These are phyloP conservation scores for Petrophora chlorosata DNA, from an alignment of 2,888 invertebrate genomes.

Conservation along the genomic window DNA sequence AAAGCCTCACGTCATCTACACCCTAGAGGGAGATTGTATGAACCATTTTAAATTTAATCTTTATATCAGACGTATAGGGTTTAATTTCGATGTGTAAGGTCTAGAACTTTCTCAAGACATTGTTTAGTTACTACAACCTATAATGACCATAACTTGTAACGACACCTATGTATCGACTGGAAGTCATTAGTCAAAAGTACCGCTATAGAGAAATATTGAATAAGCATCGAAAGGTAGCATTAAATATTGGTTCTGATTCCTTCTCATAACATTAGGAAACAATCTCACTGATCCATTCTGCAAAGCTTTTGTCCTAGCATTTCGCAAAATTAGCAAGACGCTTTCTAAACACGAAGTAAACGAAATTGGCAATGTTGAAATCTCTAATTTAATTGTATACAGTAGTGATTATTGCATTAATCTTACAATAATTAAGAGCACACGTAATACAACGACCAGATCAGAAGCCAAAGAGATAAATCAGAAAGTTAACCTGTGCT, in stretches of 20 bases:
- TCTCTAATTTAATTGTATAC: too few species aligned
- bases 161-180: slow-evolving; percentile 37
- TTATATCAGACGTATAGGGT: slow-evolving; percentile 10
- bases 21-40: slow-evolving; percentile 32
- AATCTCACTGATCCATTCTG: background rate
- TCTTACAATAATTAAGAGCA: too few species aligned
- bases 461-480: too few species aligned
- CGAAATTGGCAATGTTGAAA: too few species aligned
- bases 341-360: background rate
- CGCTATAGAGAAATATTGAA: slow-evolving; percentile 19
- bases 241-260: too few species aligned
- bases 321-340: slow-evolving; percentile 2
- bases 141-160: slow-evolving; percentile 38
- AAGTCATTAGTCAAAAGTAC: slow-evolving; percentile 33
- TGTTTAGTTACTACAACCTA: slow-evolving; percentile 44
- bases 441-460: too few species aligned
- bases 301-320: background rate
- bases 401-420: too few species aligned
- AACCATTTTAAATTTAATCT: slow-evolving; percentile 2
- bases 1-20: slow-evolving; percentile 45
- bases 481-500: too few species aligned
- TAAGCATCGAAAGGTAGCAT: slow-evolving; percentile 19
- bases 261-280: background rate
- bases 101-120: slow-evolving; percentile 50
- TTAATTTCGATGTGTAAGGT: slow-evolving; percentile 22